phyloP scores from a whole-genome alignment of 2,113 vertebrate genomes.

The Rhinolophus sinicus region DNA sequence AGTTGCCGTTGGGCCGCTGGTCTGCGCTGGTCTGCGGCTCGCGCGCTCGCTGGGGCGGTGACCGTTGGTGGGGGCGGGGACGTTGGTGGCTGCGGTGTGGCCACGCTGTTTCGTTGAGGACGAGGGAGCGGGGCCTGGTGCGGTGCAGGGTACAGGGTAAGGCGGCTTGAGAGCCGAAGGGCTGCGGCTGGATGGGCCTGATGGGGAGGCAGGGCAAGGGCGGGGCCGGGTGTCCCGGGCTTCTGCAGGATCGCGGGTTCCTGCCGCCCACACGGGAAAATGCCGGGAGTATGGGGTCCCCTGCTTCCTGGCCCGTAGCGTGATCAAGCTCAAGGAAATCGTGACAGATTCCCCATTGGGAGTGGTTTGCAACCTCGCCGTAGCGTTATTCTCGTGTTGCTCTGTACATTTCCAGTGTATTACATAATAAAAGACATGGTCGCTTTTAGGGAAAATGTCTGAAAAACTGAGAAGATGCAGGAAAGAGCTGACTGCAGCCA shows the following conservation, averaged over 20 bases:
- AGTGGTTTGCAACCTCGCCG: neutral
- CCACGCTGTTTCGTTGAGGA: neutral
- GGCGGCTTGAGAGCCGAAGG: neutral
- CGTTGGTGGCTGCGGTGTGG: neutral
- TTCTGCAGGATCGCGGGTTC: accelerated
- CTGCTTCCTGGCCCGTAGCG: accelerated
- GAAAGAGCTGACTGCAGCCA: conserved; percentile 80
- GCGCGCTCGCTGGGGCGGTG: accelerated
- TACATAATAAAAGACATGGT: conserved; percentile 43
- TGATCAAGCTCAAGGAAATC: neutral
- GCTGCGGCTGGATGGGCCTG: neutral
- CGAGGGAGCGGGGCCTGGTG: neutral
- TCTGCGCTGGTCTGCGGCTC: accelerated
- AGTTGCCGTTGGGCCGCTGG: too few species aligned
- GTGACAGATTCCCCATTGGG: neutral
- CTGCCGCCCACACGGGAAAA: neutral
- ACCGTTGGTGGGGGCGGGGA: conserved; percentile 35
- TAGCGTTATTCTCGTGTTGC: neutral
- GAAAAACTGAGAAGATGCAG: conserved; percentile 82
- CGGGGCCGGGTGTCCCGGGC: neutral
- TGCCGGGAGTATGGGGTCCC: neutral
- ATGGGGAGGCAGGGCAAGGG: neutral
- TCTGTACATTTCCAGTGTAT: neutral
- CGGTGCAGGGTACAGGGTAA: neutral
- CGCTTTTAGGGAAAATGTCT: conserved; percentile 79